Base-by-base conservation (phyloP, 2,113 vertebrate species). In the Cranoglanis bouderius region DNA sequence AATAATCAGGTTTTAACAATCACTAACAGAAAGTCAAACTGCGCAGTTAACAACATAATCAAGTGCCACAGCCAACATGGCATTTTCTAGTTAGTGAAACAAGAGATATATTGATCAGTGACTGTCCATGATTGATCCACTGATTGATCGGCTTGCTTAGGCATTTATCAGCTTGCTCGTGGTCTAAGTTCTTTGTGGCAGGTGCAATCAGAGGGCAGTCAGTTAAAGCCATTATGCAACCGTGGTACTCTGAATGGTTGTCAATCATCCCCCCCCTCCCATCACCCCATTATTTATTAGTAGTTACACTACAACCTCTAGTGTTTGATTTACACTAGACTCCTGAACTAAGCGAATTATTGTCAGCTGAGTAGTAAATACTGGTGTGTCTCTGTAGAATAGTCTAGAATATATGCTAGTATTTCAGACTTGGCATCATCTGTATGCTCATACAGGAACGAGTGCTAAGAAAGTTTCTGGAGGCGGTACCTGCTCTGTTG, bases 401-500 rank as follows among this genome's bases (percentile, higher is more conserved):
- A 59, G 10, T 40, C 9, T 38, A 16, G 4, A 70, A 53, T 53
- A 14, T 13, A 21, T 55, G 6, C 32, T 72, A 53, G 16, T 26
- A 40, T 29, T 63, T 21, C 61, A 63, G 5, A 18, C 3, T 14
- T 40, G 5, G 13, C 57, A 84, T 96, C 94, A 94, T 96, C 94
- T 95, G 95, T 96, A 94, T 96, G 90, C 95, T 95, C 94, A 94
- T 93, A 92, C 95, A 98, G 97, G 97, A 98, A 94, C 93, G 95
- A 82, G 96, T 96, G 89, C 93, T 97, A 94, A 93, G 94, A 91
- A 97, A 94, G 95, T 96, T 97, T 96, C 95, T 96, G 92, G 94
- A 97, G 95, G 97, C 97, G 94, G 95, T 98, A 93, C 97, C 96
- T 87, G 95, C 95, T 94, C 95, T 97, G 96, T 95, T 99, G 94